A percentile compares a stretch with the other conserved stretches of the same genome.
phyloP scores from a whole-genome alignment of 1,140 invertebrate species.

The Kradibia gibbosae region DNA sequence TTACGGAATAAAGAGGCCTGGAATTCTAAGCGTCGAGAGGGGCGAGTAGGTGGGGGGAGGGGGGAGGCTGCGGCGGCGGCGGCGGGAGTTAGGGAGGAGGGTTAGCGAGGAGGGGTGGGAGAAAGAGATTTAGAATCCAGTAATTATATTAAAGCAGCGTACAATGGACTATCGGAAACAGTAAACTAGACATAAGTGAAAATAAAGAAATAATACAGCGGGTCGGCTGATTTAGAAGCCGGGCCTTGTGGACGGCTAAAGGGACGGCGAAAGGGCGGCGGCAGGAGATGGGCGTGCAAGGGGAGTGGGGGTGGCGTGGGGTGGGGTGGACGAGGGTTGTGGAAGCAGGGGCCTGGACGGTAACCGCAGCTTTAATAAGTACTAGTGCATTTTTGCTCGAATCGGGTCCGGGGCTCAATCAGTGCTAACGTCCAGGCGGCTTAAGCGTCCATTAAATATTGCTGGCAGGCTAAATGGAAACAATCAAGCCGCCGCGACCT shows the following conservation, averaged over 20 bases:
- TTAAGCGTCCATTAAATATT: slow-evolving; percentile 8
- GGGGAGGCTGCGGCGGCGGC: too few relatives aligned
- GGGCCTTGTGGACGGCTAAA: too few relatives aligned
- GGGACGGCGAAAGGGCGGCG: too few relatives aligned
- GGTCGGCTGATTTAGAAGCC: too few relatives aligned
- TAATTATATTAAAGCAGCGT: not conserved
- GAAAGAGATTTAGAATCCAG: not conserved
- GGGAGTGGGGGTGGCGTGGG: too few relatives aligned
- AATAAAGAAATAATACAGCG: not conserved
- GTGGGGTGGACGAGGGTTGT: too few relatives aligned
- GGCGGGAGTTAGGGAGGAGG: not conserved
- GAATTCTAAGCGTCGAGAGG: too few relatives aligned
- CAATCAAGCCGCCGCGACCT: slow-evolving; percentile 13
- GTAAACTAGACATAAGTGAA: not conserved
- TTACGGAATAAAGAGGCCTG: not conserved
- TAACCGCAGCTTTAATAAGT: not conserved
- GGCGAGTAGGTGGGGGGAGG: too few relatives aligned
- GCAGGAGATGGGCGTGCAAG: too few relatives aligned
- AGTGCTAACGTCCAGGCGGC: not conserved
- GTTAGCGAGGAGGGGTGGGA: not conserved
- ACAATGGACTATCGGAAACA: slow-evolving; percentile 1
- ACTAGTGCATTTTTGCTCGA: not conserved
- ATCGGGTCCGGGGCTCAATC: not conserved
- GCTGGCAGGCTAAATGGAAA: slow-evolving; percentile 6
- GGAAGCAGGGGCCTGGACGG: not conserved